Conservation (phyloP, 2,113 vertebrate species). For the Noctilio leporinus region DNA sequence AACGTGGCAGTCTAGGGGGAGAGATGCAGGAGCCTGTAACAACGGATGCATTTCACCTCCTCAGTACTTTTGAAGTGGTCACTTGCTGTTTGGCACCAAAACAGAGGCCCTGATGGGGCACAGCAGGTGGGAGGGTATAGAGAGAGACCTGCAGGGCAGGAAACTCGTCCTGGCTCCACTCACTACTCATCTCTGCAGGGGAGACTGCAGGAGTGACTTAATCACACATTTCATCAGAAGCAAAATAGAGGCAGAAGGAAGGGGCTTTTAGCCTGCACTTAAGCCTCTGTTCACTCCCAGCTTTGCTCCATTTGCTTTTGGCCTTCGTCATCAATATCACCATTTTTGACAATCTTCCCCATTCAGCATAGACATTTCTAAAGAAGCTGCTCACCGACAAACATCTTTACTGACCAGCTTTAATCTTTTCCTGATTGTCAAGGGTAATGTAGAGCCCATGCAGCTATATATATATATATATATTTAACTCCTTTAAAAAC, state of each 20-base stretch:
- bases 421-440: neutral
- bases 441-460: neutral
- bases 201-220: conserved; percentile 51
- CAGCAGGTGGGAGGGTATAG: too few relatives aligned
- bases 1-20: conserved; percentile 54
- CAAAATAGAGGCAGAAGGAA: conserved; percentile 60
- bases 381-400: neutral
- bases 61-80: conserved; percentile 54
- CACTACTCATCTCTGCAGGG: conserved; percentile 27
- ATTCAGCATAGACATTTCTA: neutral
- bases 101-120: neutral
- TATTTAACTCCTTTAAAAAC: neutral
- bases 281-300: neutral
- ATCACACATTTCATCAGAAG: conserved; percentile 66
- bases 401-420: neutral
- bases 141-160: neutral
- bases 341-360: conserved; percentile 40
- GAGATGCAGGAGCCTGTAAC: conserved; percentile 52
- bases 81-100: conserved; percentile 59
- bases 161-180: conserved; percentile 26
- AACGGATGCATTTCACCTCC: conserved; percentile 51
- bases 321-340: neutral
- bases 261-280: conserved; percentile 41
- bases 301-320: neutral
- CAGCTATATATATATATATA: too few relatives aligned